These are phyloP conservation scores for Meles meles DNA, from an alignment of 2,113 vertebrate genomes.

Conservation along the genomic window DNA sequence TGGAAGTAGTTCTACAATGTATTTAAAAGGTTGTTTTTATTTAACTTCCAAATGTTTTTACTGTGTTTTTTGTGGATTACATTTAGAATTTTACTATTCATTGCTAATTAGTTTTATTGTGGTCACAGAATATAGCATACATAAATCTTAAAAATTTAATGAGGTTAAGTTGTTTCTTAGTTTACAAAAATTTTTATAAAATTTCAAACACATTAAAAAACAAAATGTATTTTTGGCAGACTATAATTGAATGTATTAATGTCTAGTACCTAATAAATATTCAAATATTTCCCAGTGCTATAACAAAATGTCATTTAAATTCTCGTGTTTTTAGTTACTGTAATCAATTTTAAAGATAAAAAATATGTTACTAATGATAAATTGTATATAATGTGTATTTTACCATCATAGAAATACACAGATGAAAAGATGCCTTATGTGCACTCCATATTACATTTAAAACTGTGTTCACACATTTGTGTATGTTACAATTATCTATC, in stretches of 20 bases:
- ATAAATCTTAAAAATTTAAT: constrained; percentile 14
- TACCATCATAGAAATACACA: background rate
- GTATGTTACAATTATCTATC: background rate
- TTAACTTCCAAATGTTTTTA: constrained; percentile 18
- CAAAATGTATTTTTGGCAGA: background rate
- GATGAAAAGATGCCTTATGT: background rate
- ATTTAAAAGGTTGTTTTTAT: constrained; percentile 19
- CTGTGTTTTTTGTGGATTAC: background rate
- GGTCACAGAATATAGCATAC: background rate
- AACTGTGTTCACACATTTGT: background rate
- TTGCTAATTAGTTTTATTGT: constrained; percentile 17
- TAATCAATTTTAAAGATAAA: background rate
- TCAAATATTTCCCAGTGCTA: background rate
- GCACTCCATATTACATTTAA: background rate
- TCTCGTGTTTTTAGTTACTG: background rate
- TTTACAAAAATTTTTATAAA: background rate
- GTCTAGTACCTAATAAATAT: background rate
- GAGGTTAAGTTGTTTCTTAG: constrained; percentile 6
- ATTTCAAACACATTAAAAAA: background rate
- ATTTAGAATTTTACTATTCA: background rate
- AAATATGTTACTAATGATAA: background rate
- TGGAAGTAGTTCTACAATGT: background rate
- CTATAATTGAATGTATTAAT: background rate
- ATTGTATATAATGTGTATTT: background rate
- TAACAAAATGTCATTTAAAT: background rate